Evolutionary conservation across 2,113 vertebrate genomes (phyloP).

Genomic region (Cyphomyrus discorhynchus): DNA sequence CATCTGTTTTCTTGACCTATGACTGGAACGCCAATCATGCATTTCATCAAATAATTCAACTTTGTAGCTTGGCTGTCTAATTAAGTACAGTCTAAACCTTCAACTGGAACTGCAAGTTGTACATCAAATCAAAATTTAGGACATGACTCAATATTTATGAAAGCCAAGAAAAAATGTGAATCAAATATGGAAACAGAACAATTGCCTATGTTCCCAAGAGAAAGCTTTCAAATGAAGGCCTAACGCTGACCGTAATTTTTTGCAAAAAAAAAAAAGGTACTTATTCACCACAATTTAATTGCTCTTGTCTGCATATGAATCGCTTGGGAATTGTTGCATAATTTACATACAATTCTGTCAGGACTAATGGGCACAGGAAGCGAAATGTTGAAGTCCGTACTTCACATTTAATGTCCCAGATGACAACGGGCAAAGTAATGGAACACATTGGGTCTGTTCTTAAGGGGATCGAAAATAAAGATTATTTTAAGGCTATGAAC

Average conservation of each 20-base stretch:
- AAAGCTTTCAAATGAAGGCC: not conserved
- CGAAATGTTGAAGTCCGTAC: constrained; percentile 4
- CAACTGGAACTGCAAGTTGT: not conserved
- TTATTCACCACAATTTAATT: constrained; percentile 16
- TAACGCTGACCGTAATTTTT: constrained; percentile 1
- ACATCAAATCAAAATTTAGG: not conserved
- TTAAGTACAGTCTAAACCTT: not conserved
- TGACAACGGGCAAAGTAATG: not conserved
- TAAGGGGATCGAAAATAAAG: constrained; percentile 27
- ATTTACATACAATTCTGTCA: constrained; percentile 19
- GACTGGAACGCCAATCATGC: not conserved
- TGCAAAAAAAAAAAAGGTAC: not conserved
- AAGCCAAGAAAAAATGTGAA: not conserved
- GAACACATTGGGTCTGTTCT: constrained; percentile 6
- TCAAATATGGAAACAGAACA: not conserved
- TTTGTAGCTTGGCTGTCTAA: not conserved
- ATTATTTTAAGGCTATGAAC: constrained; percentile 26
- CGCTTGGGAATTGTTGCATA: constrained; percentile 8
- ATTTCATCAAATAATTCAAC: not conserved
- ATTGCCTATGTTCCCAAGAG: not conserved
- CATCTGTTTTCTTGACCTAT: not conserved
- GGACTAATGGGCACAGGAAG: constrained; percentile 7
- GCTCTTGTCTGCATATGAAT: constrained; percentile 25
- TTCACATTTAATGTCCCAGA: constrained; percentile 29
- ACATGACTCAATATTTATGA: constrained; percentile 3